These are phyloP conservation scores for Psococerastis gibbosa DNA, from an alignment of 2,888 invertebrate species.

Conservation along the genomic window DNA sequence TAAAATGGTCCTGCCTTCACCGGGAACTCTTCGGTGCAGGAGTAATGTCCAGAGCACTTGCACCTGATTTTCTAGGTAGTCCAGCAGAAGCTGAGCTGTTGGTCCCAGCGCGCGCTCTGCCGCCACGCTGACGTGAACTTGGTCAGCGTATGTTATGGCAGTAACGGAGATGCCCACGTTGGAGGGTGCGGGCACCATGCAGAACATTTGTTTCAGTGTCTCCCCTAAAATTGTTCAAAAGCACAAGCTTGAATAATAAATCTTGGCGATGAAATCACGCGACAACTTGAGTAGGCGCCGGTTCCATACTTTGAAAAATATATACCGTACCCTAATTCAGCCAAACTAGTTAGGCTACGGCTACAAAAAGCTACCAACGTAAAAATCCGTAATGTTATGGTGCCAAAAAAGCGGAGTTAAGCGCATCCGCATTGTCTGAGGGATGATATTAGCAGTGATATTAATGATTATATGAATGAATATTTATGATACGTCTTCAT, in stretches of 20 bases:
- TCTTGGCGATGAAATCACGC: neutral
- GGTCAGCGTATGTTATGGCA: constrained; percentile 32
- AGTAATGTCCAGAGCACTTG: constrained; percentile 27
- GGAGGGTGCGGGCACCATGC: constrained; percentile 29
- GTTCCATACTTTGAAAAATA: neutral
- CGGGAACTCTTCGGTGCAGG: constrained; percentile 28
- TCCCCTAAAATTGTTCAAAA: constrained; percentile 27
- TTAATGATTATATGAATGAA: no score
- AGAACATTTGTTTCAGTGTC: constrained; percentile 23
- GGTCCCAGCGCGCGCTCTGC: constrained; percentile 22
- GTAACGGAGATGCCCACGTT: constrained; percentile 30
- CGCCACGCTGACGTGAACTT: constrained; percentile 30
- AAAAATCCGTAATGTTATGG: no score
- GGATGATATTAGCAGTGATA: no score
- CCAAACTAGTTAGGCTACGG: neutral
- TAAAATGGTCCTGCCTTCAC: constrained; percentile 26
- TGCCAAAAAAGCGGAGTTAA: no score
- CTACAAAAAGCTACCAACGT: neutral
- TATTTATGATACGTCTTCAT: no score
- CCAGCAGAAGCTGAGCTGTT: constrained; percentile 20
- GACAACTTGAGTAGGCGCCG: neutral
- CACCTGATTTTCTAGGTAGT: constrained; percentile 22
- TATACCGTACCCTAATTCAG: neutral
- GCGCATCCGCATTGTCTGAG: no score
- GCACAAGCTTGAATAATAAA: constrained; percentile 18